Percentiles rank a stretch among this genome's conserved stretches.
These are phyloP conservation scores for Eidolon helvum DNA, from an alignment of 2,113 vertebrate species.

Conservation along the genomic window DNA sequence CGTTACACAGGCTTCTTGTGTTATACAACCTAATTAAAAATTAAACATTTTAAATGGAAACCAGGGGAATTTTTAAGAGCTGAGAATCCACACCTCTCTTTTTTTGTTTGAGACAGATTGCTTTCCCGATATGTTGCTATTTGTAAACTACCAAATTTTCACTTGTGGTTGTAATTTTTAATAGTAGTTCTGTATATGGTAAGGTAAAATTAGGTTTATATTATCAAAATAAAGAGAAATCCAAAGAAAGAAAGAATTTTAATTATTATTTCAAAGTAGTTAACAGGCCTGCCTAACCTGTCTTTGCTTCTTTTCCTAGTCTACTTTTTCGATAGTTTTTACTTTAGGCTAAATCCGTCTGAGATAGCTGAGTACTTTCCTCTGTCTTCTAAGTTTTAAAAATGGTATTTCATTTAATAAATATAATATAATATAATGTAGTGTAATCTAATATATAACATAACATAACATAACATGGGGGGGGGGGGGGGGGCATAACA, in stretches of 20 bases:
- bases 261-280: conserved; percentile 27
- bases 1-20: not conserved
- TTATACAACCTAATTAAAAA: not conserved
- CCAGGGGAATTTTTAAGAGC: not conserved
- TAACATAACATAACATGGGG: too few species aligned
- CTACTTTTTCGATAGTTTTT: not conserved
- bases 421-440: too few species aligned
- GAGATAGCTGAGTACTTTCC: not conserved
- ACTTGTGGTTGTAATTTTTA: not conserved
- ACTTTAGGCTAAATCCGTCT: not conserved
- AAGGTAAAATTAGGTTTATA: not conserved
- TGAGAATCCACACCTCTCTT: not conserved
- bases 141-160: conserved; percentile 56
- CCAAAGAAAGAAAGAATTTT: not conserved
- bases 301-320: not conserved
- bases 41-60: not conserved
- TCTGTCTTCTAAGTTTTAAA: not conserved
- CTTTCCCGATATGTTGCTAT: not conserved
- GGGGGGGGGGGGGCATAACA: too few species aligned
- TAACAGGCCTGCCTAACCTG: not conserved
- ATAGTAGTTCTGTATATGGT: not conserved
- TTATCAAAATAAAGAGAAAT: conserved; percentile 30
- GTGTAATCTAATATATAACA: too few species aligned
- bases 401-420: not conserved
- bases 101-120: conserved; percentile 45